Evolutionary conservation across 2,113 vertebrate species (phyloP).

Genomic region (Chlorodrepanis virens): DNA sequence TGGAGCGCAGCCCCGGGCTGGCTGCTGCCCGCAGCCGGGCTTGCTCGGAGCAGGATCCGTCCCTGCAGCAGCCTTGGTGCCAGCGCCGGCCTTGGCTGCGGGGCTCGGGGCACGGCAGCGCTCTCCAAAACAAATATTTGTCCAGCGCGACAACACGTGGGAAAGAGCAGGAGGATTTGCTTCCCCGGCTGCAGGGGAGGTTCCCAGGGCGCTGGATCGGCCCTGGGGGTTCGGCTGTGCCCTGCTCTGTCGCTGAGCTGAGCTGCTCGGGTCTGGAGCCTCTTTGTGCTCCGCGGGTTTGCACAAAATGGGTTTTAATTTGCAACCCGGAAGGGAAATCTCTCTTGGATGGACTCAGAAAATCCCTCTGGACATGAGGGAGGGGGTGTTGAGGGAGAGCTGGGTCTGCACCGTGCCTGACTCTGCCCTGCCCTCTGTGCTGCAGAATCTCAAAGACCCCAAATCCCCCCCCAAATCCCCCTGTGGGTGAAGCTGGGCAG

Average conservation of each 20-base stretch:
- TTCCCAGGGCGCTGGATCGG: neutral
- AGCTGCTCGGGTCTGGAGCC: neutral
- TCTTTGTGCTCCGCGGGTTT: neutral
- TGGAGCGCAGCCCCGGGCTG: fast-evolving
- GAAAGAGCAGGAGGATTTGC: conserved; percentile 1
- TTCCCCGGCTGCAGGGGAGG: neutral
- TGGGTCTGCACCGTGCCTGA: fast-evolving
- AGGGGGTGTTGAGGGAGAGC: too few species aligned
- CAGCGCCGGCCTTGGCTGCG: neutral
- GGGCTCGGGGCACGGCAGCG: neutral
- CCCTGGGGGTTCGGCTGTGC: neutral
- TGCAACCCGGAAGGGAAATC: neutral
- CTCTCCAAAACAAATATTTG: conserved; percentile 59
- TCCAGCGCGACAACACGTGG: neutral
- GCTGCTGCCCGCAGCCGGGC: fast-evolving
- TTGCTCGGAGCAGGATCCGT: neutral
- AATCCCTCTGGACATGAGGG: neutral
- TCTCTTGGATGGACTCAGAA: neutral
- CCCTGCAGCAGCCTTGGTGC: neutral
- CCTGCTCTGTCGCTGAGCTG: neutral
- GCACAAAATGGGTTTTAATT: neutral
- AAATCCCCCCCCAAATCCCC: neutral
- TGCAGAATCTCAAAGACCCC: fast-evolving
- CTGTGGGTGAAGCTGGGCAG: fast-evolving
- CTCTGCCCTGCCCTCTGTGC: neutral